These are phyloP conservation scores for Actenoides hombroni DNA, from an alignment of 2,113 vertebrate genomes.

Conservation along the genomic window DNA sequence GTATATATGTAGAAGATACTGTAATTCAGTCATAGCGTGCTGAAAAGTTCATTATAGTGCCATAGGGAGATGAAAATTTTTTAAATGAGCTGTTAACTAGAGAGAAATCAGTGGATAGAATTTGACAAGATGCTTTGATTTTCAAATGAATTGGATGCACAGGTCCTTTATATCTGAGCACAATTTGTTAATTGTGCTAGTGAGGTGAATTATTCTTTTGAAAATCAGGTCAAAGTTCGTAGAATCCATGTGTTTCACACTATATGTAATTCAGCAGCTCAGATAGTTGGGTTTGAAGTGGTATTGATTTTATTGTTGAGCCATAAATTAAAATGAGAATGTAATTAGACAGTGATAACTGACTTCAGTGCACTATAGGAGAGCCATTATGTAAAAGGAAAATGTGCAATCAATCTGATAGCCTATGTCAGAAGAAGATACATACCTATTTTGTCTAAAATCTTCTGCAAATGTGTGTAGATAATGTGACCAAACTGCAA, in stretches of 20 bases:
- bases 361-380: slow-evolving; percentile 62
- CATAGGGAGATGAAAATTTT: slow-evolving; percentile 29
- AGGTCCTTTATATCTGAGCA: slow-evolving; percentile 10
- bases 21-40: slow-evolving; percentile 49
- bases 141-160: neutral
- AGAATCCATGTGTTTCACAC: slow-evolving; percentile 16
- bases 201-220: neutral
- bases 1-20: slow-evolving; percentile 64
- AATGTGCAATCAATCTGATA: slow-evolving; percentile 60
- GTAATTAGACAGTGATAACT: slow-evolving; percentile 68
- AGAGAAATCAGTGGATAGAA: neutral
- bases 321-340: slow-evolving; percentile 74
- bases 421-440: slow-evolving; percentile 52
- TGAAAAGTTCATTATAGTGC: slow-evolving; percentile 47
- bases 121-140: slow-evolving; percentile 42
- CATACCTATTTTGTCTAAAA: slow-evolving; percentile 56
- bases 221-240: slow-evolving; percentile 21
- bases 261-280: slow-evolving; percentile 45
- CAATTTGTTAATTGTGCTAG: slow-evolving; percentile 49
- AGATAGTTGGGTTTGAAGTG: slow-evolving; percentile 51
- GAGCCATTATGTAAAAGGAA: slow-evolving; percentile 59
- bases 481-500: slow-evolving; percentile 67
- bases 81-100: neutral
- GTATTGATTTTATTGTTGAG: slow-evolving; percentile 73
- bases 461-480: slow-evolving; percentile 61